Conservation (phyloP, 1,140 invertebrate genomes). For the Cotesia vestalis region DNA sequence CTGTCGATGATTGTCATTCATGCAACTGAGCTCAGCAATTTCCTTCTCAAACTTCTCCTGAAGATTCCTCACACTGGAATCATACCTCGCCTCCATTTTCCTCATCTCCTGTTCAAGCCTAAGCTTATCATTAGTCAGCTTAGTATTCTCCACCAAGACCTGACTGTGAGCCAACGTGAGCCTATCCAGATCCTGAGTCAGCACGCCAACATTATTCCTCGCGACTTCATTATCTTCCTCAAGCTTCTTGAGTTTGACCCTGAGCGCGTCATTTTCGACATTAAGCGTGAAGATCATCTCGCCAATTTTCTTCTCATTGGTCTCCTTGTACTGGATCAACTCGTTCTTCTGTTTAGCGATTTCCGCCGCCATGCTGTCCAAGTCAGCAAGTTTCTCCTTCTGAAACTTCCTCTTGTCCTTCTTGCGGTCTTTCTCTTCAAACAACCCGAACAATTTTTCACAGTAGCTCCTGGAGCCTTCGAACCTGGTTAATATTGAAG, state of each 20-base stretch:
- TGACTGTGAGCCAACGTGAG: slow-evolving; percentile 69
- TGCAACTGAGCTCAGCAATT: slow-evolving; percentile 58
- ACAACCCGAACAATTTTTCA: slow-evolving; percentile 52
- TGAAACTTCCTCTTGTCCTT: slow-evolving; percentile 57
- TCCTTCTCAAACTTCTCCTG: slow-evolving; percentile 61
- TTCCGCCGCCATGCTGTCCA: slow-evolving; percentile 65
- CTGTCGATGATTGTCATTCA: slow-evolving; percentile 57
- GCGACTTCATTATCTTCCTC: slow-evolving; percentile 59
- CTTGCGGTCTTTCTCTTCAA: slow-evolving; percentile 50
- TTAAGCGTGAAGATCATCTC: slow-evolving; percentile 55
- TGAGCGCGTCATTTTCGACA: slow-evolving; percentile 57
- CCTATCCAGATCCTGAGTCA: slow-evolving; percentile 62
- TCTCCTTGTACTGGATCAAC: slow-evolving; percentile 59
- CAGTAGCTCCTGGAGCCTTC: slow-evolving; percentile 51
- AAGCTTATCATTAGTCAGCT: slow-evolving; percentile 71
- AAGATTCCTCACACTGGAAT: slow-evolving; percentile 48
- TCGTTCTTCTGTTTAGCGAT: slow-evolving; percentile 65
- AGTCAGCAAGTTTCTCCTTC: slow-evolving; percentile 63
- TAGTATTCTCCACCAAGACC: slow-evolving; percentile 71
- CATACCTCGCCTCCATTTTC: slow-evolving; percentile 56
- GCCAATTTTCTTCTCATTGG: slow-evolving; percentile 51
- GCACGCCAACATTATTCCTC: slow-evolving; percentile 51
- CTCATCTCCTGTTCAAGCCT: slow-evolving; percentile 64
- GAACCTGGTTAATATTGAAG: slow-evolving; percentile 50
- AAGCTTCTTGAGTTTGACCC: slow-evolving; percentile 53